Evolutionary conservation across 2,113 vertebrate genomes (phyloP).

Genomic region (Daubentonia madagascariensis): DNA sequence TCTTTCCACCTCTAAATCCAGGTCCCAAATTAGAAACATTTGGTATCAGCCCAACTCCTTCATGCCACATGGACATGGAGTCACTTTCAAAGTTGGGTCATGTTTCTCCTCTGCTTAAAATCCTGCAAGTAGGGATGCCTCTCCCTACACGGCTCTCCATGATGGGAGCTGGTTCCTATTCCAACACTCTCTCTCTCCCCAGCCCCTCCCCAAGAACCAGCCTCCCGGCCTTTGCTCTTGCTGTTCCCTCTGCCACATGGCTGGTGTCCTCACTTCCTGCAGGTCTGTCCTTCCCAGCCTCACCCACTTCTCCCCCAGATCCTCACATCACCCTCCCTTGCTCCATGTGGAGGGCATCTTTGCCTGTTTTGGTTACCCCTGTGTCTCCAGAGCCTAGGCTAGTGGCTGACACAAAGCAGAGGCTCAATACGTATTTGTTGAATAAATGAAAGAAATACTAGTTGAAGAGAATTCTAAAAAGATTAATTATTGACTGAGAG

Average conservation of each 20-base stretch:
- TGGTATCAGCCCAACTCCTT: neutral
- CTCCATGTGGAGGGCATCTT: neutral
- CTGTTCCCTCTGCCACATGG: neutral
- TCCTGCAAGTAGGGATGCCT: accelerated
- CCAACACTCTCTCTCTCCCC: no score
- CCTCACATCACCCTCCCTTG: neutral
- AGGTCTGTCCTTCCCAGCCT: neutral
- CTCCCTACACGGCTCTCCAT: neutral
- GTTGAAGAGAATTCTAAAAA: neutral
- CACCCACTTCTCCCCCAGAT: no score
- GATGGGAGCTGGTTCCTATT: neutral
- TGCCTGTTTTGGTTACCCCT: neutral
- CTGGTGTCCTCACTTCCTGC: neutral
- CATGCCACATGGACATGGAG: neutral
- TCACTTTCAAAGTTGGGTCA: neutral
- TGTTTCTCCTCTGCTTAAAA: neutral
- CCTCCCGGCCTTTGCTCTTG: neutral
- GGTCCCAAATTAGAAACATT: neutral
- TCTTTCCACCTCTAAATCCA: neutral
- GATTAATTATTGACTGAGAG: neutral
- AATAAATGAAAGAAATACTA: neutral
- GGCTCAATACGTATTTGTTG: neutral
- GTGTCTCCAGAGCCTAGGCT: neutral
- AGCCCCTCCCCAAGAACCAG: neutral
- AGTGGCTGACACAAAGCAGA: neutral